These are phyloP conservation scores for Rutilus rutilus DNA, from an alignment of 2,113 vertebrate genomes.

Conservation along the genomic window DNA sequence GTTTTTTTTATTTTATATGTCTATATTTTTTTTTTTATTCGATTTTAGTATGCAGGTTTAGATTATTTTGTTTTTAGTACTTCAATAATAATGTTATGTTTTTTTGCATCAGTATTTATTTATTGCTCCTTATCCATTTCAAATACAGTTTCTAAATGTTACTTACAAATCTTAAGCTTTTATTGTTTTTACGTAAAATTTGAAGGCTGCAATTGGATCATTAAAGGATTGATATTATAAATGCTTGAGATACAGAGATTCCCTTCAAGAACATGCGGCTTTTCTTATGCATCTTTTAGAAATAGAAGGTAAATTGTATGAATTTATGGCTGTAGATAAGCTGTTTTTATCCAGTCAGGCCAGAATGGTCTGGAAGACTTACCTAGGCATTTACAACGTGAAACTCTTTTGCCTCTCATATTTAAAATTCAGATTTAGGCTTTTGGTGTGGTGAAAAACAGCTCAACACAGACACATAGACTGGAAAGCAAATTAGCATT, in stretches of 20 bases:
- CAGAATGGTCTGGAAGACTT: background rate
- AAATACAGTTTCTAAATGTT: too few relatives aligned
- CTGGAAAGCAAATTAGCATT: constrained; percentile 28
- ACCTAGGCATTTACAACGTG: background rate
- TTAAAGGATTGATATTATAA: background rate
- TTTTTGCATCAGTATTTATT: too few relatives aligned
- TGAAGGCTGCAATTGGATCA: too few relatives aligned
- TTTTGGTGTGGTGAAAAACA: constrained; percentile 15
- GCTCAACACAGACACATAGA: background rate
- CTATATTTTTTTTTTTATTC: too few relatives aligned
- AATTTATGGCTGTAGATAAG: background rate
- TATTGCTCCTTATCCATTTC: too few relatives aligned
- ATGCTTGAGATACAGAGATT: background rate
- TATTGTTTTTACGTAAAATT: too few relatives aligned
- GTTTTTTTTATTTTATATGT: too few relatives aligned
- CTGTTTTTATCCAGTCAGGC: background rate
- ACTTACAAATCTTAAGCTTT: too few relatives aligned
- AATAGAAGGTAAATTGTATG: background rate
- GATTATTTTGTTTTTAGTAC: too few relatives aligned
- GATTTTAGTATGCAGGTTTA: too few relatives aligned
- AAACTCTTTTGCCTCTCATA: background rate
- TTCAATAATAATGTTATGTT: too few relatives aligned
- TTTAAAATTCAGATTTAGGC: constrained; percentile 24
- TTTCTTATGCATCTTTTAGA: background rate
- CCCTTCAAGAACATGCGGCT: background rate